phyloP scores from a whole-genome alignment of 2,888 invertebrate genomes.

The Timema cristinae region DNA sequence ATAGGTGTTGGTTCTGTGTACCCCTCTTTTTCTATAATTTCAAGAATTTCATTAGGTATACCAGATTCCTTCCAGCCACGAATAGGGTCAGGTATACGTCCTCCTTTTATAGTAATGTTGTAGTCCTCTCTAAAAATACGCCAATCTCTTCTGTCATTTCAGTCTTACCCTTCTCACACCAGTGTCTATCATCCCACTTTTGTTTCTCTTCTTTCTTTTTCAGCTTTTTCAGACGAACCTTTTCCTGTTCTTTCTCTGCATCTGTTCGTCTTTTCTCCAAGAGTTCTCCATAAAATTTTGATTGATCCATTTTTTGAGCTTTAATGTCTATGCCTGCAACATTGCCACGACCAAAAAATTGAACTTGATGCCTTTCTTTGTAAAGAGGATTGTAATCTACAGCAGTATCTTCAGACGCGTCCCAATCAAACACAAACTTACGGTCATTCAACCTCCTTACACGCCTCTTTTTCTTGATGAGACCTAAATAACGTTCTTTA shows the following conservation, averaged over 20 bases:
- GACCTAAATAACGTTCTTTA: conserved; percentile 90
- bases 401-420: conserved; percentile 97
- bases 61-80: conserved; percentile 92
- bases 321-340: conserved; percentile 98
- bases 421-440: conserved; percentile 99
- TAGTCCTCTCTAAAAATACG: conserved; percentile 99
- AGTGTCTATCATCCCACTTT: conserved; percentile 98
- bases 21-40: conserved; percentile 91
- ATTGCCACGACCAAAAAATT: conserved; percentile 97
- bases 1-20: conserved; percentile 99
- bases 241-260: conserved; percentile 95
- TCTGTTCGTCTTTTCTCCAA: conserved; percentile 93
- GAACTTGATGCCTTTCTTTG: conserved; percentile 94
- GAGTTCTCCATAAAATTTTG: conserved; percentile 94
- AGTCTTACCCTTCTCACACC: conserved; percentile 89
- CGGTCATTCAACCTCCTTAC: conserved; percentile 93
- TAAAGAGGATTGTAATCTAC: conserved; percentile 96
- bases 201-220: conserved; percentile 96
- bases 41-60: conserved; percentile 84
- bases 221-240: conserved; percentile 84
- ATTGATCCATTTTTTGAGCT: conserved; percentile 89
- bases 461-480: conserved; percentile 87
- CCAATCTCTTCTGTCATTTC: conserved; percentile 99
- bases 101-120: conserved; percentile 97
- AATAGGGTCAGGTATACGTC: conserved; percentile 93